phyloP scores from a whole-genome alignment of 2,113 vertebrate species.

The Chlorodrepanis virens region DNA sequence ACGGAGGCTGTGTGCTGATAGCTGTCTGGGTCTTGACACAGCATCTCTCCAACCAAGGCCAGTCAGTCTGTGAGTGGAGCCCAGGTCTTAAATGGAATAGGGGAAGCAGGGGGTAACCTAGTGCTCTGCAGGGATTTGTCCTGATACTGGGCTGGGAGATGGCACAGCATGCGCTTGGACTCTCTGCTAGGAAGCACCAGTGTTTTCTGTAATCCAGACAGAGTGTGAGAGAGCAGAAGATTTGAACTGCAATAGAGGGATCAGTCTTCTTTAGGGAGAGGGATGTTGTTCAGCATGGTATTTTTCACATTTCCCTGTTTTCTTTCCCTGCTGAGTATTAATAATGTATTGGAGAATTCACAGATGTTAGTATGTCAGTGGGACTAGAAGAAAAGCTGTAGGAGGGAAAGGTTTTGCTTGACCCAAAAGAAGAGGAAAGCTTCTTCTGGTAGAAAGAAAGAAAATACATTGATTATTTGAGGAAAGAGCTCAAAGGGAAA shows the following conservation, averaged over 20 bases:
- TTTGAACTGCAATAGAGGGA: neutral
- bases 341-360: neutral
- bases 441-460: neutral
- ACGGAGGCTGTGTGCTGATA: neutral
- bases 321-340: neutral
- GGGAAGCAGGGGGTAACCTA: neutral
- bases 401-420: neutral
- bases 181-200: neutral
- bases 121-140: neutral
- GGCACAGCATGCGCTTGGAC: neutral
- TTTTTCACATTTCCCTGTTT: neutral
- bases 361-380: neutral
- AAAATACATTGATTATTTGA: neutral
- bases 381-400: neutral
- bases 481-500: conserved; percentile 14
- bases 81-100: neutral
- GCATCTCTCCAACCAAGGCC: neutral
- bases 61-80: neutral
- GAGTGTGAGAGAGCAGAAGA: neutral
- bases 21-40: neutral
- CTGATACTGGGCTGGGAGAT: accelerated
- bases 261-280: neutral
- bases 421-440: neutral
- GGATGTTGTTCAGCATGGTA: neutral
- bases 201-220: neutral